phyloP scores from a whole-genome alignment of 1,140 invertebrate genomes.

The Drosophila novamexicana region DNA sequence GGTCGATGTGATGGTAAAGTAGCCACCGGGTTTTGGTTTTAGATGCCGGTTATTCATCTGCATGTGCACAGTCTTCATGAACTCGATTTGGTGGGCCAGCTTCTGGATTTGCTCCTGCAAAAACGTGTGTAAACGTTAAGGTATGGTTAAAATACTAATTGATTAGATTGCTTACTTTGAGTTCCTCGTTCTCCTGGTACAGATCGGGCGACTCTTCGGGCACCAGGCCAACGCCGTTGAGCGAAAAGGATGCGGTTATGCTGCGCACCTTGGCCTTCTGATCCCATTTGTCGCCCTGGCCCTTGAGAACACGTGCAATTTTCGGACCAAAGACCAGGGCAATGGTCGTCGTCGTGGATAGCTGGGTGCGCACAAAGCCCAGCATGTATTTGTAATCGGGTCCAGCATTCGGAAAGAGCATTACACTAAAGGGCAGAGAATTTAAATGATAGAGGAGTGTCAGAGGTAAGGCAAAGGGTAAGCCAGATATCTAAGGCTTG shows the following conservation, averaged over 20 bases:
- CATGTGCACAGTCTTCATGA: conserved; percentile 97
- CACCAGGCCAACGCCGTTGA: conserved; percentile 92
- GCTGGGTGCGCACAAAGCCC: conserved; percentile 93
- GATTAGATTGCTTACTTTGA: conserved; percentile 87
- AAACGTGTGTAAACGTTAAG: not conserved
- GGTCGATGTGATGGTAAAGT: conserved; percentile 88
- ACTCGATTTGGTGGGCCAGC: conserved; percentile 94
- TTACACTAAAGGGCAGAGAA: conserved; percentile 84
- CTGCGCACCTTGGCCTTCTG: conserved; percentile 91
- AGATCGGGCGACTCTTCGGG: conserved; percentile 92
- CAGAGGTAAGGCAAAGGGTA: not conserved
- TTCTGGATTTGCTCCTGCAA: conserved; percentile 95
- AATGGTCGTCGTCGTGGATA: conserved; percentile 94
- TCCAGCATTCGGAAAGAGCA: conserved; percentile 93
- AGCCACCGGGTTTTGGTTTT: conserved; percentile 92
- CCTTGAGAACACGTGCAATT: conserved; percentile 91
- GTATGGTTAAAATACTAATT: not conserved
- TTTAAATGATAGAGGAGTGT: not conserved
- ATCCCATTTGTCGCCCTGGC: conserved; percentile 94
- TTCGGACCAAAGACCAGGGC: conserved; percentile 94
- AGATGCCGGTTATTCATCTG: conserved; percentile 95
- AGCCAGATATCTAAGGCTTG: not conserved
- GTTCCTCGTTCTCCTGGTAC: conserved; percentile 95
- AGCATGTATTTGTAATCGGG: conserved; percentile 95
- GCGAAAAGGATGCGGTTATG: conserved; percentile 92